These are phyloP conservation scores for Nomia melanderi DNA, from an alignment of 1,140 invertebrate species.

Conservation along the genomic window DNA sequence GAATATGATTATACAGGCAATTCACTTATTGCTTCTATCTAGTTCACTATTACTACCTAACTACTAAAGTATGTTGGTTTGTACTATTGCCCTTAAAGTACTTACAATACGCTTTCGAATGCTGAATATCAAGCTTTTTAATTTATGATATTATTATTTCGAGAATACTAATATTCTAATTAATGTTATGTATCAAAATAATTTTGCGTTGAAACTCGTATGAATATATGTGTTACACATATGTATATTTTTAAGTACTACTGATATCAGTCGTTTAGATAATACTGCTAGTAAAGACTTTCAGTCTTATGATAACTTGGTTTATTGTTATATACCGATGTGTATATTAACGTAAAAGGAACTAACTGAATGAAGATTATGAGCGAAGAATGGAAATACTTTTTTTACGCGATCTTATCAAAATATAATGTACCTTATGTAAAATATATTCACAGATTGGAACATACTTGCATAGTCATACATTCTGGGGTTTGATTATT, in stretches of 20 bases:
- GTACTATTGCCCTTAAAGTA: neutral
- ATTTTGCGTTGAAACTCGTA: neutral
- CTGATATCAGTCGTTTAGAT: neutral
- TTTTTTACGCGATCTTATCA: neutral
- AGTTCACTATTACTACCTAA: neutral
- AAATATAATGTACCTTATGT: neutral
- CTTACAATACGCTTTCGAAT: neutral
- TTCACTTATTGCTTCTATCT: too few relatives aligned
- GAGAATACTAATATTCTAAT: neutral
- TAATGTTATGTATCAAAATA: neutral
- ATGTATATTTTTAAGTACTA: neutral
- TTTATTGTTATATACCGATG: neutral
- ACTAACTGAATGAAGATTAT: neutral
- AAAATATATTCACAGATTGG: neutral
- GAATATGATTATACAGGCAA: conserved; percentile 32
- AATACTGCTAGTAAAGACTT: neutral
- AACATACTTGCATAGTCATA: neutral
- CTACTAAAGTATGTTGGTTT: neutral
- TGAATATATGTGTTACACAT: neutral
- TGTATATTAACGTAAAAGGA: neutral
- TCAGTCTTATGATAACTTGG: neutral
- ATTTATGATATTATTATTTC: conserved; percentile 2
- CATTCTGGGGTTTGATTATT: conserved; percentile 23
- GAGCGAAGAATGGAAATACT: neutral
- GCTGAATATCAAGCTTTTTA: neutral